A percentile compares a stretch with the other conserved stretches of the same genome.
Evolutionary conservation across 2,888 invertebrate species (phyloP).

Genomic region (Hybos culiciformis): DNA sequence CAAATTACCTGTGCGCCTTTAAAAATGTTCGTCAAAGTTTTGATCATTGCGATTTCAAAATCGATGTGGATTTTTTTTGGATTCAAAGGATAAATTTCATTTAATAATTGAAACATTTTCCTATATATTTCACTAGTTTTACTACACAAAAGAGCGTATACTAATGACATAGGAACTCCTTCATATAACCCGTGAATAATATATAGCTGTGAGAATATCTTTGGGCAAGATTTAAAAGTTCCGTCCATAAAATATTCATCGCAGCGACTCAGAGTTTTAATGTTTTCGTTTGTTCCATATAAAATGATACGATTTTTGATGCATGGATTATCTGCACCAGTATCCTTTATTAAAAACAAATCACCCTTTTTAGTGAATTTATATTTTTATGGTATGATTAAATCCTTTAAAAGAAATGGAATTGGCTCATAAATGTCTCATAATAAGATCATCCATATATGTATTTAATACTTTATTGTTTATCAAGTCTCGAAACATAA

Average conservation of each 20-base stretch:
- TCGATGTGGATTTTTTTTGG: not conserved
- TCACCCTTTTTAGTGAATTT: not conserved
- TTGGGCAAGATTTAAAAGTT: constrained; percentile 1
- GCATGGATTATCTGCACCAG: not conserved
- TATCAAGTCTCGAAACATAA: constrained; percentile 13
- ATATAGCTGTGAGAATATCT: not conserved
- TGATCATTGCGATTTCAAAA: not conserved
- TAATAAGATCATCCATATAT: constrained; percentile 15
- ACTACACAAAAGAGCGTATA: not conserved
- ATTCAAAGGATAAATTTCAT: not conserved
- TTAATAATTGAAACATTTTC: not conserved
- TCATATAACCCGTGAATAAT: constrained; percentile 1
- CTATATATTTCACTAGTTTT: not conserved
- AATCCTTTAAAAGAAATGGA: not conserved
- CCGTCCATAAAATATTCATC: constrained; percentile 1
- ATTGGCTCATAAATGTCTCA: constrained; percentile 3
- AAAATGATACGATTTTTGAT: not conserved
- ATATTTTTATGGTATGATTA: constrained; percentile 1
- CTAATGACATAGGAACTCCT: not conserved
- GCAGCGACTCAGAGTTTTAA: not conserved
- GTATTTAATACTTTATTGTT: constrained; percentile 8
- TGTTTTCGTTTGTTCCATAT: not conserved
- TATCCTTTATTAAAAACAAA: not conserved
- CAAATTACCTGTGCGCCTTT: not conserved
- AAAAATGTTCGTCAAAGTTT: not conserved